Evolutionary conservation across 2,797 vertebrate genomes (phyloP).

Genomic region (Champsocephalus esox): DNA sequence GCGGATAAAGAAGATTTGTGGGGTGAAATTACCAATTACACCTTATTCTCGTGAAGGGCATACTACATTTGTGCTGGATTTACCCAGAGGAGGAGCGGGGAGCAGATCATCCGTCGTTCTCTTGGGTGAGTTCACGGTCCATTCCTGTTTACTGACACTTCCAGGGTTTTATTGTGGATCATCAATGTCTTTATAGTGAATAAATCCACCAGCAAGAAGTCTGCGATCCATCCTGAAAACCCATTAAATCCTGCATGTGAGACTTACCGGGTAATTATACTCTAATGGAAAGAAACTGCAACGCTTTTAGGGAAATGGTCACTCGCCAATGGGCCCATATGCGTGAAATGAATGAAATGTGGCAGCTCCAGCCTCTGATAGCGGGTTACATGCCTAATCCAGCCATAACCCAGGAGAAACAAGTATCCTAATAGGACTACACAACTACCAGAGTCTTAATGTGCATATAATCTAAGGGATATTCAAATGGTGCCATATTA

Average conservation of each 20-base stretch:
- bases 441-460: neutral
- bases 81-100: constrained; percentile 77
- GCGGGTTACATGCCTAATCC: constrained; percentile 9
- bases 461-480: neutral
- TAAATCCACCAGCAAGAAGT: constrained; percentile 4
- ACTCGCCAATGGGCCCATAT: constrained; percentile 42
- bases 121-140: constrained; percentile 79
- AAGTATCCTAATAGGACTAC: neutral
- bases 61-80: constrained; percentile 69
- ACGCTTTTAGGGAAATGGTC: constrained; percentile 9
- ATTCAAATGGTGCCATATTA: neutral
- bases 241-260: neutral
- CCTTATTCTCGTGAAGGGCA: neutral
- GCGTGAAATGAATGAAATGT: constrained; percentile 68
- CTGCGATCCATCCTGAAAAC: neutral
- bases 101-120: constrained; percentile 78
- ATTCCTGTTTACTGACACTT: constrained; percentile 44
- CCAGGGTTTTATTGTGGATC: constrained; percentile 4
- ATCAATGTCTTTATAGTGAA: constrained; percentile 30
- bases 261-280: neutral
- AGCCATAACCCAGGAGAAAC: neutral
- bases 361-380: constrained; percentile 34
- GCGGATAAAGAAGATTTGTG: constrained; percentile 63
- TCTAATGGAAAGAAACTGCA: constrained; percentile 18
- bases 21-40: constrained; percentile 46